Base-by-base conservation (phyloP, 2,797 vertebrate species). In the Poeciliopsis paucimaculata region DNA sequence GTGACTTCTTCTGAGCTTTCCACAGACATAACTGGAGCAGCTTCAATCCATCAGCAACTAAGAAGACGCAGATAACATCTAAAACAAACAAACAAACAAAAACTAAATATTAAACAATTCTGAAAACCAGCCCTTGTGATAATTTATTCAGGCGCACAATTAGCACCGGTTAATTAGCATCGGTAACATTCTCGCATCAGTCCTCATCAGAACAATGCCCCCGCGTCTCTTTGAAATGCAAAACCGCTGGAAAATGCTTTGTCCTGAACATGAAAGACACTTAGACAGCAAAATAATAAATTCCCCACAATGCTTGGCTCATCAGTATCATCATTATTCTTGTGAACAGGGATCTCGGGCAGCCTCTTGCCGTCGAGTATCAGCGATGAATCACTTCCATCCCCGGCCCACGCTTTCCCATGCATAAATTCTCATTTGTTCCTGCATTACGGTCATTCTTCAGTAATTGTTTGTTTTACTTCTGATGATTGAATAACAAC, bases 381-480 rank as follows among this genome's bases (percentile, higher is more conserved):
- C 82, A 86, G 74, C 83, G 78, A 92, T 88, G 89, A 92, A 88
- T 92, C 80, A 75, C 82, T 88, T 89, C 88, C 81, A 84, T 53
- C 80, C 78, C 73, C 79, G 45, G 36, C 88, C 88, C 86, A 89
- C 84, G 77, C 84, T 86, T 89, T 88, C 89, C 89, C 83, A 83
- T 91, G 89, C 92, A 94, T 92, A 90, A 88, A 91, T 90, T 89
- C 90, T 87, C 87, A 91, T 93, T 92, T 94, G 87, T 90, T 93
- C 75, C 85, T 87, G 91, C 90, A 90, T 93, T 91, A 93, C 87
- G 93, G 92, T 94, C 91, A 92, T 87, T 87, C 85, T 88, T 81
- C 91, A 85, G 90, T 93, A 93, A 94, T 93, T 94, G 92, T 95
- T 94, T 94, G 91, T 93, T 93, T 92, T 91, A 92, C 88, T 90